Evolutionary conservation across 2,888 invertebrate genomes (phyloP).

Genomic region (Hyppa rectilinea): DNA sequence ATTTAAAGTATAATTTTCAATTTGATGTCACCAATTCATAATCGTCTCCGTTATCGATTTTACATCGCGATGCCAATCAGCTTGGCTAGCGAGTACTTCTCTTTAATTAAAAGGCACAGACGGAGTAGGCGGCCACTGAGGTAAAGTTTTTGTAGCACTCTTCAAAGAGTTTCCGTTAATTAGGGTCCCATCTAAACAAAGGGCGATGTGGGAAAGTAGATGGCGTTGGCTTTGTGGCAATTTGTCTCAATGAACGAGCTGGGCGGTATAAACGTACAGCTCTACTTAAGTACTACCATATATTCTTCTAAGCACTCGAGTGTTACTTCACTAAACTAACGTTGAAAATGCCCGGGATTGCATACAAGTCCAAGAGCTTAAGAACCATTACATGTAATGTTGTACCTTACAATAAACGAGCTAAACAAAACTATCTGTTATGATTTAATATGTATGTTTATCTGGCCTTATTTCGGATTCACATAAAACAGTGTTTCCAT

Average conservation of each 20-base stretch:
- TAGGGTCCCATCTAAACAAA: constrained; percentile 76
- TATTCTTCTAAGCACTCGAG: constrained; percentile 57
- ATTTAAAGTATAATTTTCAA: constrained; percentile 55
- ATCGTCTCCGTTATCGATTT: constrained; percentile 63
- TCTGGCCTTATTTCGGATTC: constrained; percentile 64
- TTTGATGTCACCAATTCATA: constrained; percentile 51
- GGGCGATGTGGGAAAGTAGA: constrained; percentile 64
- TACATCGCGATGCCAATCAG: constrained; percentile 64
- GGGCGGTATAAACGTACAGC: constrained; percentile 63
- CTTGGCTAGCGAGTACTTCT: constrained; percentile 60
- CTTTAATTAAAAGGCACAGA: constrained; percentile 73
- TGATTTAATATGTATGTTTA: constrained; percentile 59
- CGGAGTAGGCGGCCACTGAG: constrained; percentile 57
- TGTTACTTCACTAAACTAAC: constrained; percentile 50
- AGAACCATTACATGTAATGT: constrained; percentile 17
- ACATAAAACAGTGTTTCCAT: constrained; percentile 74
- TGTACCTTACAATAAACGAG: constrained; percentile 7
- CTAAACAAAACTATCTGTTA: constrained; percentile 32
- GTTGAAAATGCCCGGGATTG: constrained; percentile 47
- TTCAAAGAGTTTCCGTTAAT: constrained; percentile 77
- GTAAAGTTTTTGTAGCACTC: constrained; percentile 73
- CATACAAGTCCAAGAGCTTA: constrained; percentile 32
- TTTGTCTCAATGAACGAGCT: constrained; percentile 68
- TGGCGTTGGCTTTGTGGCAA: constrained; percentile 56
- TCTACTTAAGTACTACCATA: constrained; percentile 60